A percentile compares a stretch with the other conserved stretches of the same genome.
phyloP scores from a whole-genome alignment of 2,888 invertebrate genomes.

The Eumerus sabulonum region DNA sequence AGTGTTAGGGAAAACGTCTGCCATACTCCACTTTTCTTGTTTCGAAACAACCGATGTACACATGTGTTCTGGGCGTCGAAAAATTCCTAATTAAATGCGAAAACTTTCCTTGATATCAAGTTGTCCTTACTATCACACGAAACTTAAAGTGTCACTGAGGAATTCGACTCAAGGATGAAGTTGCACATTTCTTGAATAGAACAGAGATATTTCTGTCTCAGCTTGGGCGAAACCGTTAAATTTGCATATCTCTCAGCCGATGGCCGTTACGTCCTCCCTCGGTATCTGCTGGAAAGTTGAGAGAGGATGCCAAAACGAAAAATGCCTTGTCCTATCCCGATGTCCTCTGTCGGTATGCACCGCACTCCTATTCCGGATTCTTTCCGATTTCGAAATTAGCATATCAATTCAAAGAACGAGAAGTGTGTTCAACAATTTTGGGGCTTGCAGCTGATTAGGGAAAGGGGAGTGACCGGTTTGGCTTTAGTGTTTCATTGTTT shows the following conservation, averaged over 20 bases:
- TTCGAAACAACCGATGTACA: not conserved
- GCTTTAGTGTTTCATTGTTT: slow-evolving; percentile 10
- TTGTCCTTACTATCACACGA: slow-evolving; percentile 46
- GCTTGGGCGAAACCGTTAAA: too few relatives aligned
- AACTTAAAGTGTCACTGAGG: slow-evolving; percentile 55
- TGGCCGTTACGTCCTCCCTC: slow-evolving; percentile 40
- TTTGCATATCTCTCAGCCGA: slow-evolving; percentile 60
- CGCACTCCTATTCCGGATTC: slow-evolving; percentile 39
- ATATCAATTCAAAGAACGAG: slow-evolving; percentile 63
- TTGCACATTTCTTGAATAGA: too few relatives aligned
- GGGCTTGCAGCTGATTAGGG: slow-evolving; percentile 56
- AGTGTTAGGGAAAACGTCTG: not conserved
- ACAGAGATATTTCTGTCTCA: too few relatives aligned
- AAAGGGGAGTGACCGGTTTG: not conserved
- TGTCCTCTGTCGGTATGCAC: too few relatives aligned
- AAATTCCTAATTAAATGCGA: slow-evolving; percentile 67
- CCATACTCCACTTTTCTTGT: not conserved
- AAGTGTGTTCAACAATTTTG: slow-evolving; percentile 50
- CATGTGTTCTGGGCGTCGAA: slow-evolving; percentile 37
- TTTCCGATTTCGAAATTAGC: slow-evolving; percentile 52
- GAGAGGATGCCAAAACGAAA: too few relatives aligned
- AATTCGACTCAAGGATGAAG: slow-evolving; percentile 28
- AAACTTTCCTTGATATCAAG: slow-evolving; percentile 60
- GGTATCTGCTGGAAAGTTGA: slow-evolving; percentile 1
- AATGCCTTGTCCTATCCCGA: too few relatives aligned